Base-by-base conservation (phyloP, 2,113 vertebrate species). In the Hypomesus transpacificus region DNA sequence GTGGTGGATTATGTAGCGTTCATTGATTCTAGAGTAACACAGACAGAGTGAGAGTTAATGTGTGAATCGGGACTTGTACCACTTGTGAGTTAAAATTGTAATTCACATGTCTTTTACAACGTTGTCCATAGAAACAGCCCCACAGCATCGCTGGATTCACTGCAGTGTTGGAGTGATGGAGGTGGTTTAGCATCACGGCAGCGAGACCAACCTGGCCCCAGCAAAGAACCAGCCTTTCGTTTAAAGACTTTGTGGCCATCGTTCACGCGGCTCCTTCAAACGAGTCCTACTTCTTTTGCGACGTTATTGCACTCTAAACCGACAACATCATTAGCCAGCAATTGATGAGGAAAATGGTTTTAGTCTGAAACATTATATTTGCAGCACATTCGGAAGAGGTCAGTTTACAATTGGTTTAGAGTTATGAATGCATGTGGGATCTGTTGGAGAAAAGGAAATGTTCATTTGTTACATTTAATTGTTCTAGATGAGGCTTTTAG, bases 401-500 rank as follows among this genome's bases (percentile, higher is more conserved):
- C 85, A 90, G 89, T 89, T 88, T 89, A 88, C 90, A 91, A 89
- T 91, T 89, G 86, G 85, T 87, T 85, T 86, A 87, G 84, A 86
- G 80, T 90, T 91, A 90, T 90, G 87, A 86, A 87, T 85, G 88
- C 88, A 85, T 59, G 71, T 86, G 77, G 74, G 71, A 75, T 84
- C 85, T 89, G 79, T 86, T 90, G 75, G 82, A 89, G 8, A 90
- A 87, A 77, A 78, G 86, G 78, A 85, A 82, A 68, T 79, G 85
- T 85, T 88, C 87, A 90, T 92, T 91, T 87, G 85, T 90, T 91
- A 88, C 88, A 84, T 88, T 87, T 91, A 91, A 91, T 92, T 87
- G 90, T 91, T 92, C 86, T 84, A 84, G 80, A 86, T 85, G 86
- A 91, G 87, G 90, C 89, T 91, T 91, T 91, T 92, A 90, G 89